Base-by-base conservation (phyloP, 1,140 invertebrate genomes). In the Hylyphantes graminicola region DNA sequence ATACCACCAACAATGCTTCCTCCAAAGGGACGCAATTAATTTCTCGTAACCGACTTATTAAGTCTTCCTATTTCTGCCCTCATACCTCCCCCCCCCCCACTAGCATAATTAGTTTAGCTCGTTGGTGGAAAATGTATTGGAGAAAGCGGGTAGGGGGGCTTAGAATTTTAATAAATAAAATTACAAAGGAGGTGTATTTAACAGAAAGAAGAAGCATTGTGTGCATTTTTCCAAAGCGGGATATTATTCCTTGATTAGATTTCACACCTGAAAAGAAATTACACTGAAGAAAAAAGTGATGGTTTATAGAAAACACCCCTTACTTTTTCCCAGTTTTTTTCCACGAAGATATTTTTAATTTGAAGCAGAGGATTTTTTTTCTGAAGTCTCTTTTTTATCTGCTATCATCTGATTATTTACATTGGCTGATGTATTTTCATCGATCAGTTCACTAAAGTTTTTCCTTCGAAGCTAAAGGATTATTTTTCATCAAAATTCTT, bases 41-140 rank as follows among this genome's bases (percentile, higher is more conserved):
- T 80, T 70, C 77, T 80, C 77, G 54, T 80, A 80, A 70, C 77
- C 77, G 77, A 80, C 77, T 80, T 80, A 80, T 80, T 80, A 80
- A 80, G 77, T 70, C 54, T 59, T 80, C 77, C 65, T 51, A 70
- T 70, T 70, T 19, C 63, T 48, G n/a, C 7, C 68, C 50, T 51
- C 9, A 72, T 48, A 17, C 12, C 35, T 21, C 21, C 61, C 74
- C 8, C 48, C 17, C 35, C 50, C 17, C 11, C 21, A 51, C 55
- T 51, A 50, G 12, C 35, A 35, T 80, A 80, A 80, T 80, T 80
- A 80, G 77, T 80, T 80, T 80, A 80, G 77, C 77, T 78, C 55
- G 65, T 67, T 61, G 13, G 55, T 67, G 53, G 51, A 17, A 48
- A 57, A 21, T 12, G 53, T 21, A 57, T 74, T 59, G 21, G 53